Evolutionary conservation across 2,797 vertebrate species (phyloP), one percentile per base, ranked within the genome.

Genomic region (Malacoraja senta): DNA sequence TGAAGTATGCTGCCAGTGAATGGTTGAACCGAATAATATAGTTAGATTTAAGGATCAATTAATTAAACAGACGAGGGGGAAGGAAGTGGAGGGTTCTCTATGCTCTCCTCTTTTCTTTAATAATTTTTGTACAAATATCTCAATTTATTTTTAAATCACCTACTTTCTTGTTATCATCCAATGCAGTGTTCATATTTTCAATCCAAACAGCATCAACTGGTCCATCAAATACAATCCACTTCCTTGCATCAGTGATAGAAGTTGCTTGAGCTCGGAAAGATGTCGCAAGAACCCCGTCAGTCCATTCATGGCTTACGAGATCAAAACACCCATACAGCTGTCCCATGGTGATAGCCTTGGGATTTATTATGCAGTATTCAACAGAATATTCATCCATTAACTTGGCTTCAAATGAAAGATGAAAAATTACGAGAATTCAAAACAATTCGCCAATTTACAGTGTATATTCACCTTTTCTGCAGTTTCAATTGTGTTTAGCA

Each of bases 151-250:
- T n/a, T 26, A 26, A 2, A 65, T 93, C 58, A 93, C 2, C 38
- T 96, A 98, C 98, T 97, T 99, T 99, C 95, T 99, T 99, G 94
- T 99, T 99, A 95, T 99, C 98, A 95, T 99, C 98, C 93, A 99
- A 95, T 92, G 98, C 98, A 6, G 98, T 99, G 94, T 99, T 99
- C 98, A 99, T 98, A 95, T 99, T 99, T 94, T 99, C 98, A 94
- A 99, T 99, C 98, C 98, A 99, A 93, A 99, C 97, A 26, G 98
- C 98, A 94, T 99, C 98, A 58, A 99, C 97, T 0, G 98, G 98
- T 0, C 98, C 98, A 94, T 99, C 98, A 95, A 99, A 99, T 94
- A 99, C 94, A 94, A 99, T 99, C 98, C 98, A 99, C 94, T 98
- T 98, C 38, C 97, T 95, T 93, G 97, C 93, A 0, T 98, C 97